These are phyloP conservation scores for Branchipolynoe longqiensis DNA, from an alignment of 2,888 invertebrate species.

Conservation along the genomic window DNA sequence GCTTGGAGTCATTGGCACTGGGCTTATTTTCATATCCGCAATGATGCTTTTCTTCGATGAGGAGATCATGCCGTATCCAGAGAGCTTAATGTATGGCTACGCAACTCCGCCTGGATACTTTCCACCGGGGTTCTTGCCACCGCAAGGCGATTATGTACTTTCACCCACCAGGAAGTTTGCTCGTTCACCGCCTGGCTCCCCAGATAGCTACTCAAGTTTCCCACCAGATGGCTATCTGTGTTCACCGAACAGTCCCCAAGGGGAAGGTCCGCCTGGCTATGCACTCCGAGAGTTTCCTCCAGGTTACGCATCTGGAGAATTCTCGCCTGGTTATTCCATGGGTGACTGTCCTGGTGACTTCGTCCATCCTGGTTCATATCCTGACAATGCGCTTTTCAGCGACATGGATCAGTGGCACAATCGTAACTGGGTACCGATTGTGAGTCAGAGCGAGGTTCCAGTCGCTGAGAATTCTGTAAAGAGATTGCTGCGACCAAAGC, in stretches of 20 bases:
- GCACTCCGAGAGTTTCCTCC: not conserved
- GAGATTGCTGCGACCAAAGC: not conserved
- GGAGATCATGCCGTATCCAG: slow-evolving; percentile 41
- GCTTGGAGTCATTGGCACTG: slow-evolving; percentile 53
- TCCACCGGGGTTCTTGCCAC: not conserved
- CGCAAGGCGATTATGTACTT: not conserved
- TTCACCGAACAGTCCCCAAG: not conserved
- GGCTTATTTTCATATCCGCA: slow-evolving; percentile 3
- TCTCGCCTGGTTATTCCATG: not conserved
- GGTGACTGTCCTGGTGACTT: not conserved
- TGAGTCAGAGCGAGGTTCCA: slow-evolving; percentile 28
- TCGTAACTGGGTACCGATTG: not conserved
- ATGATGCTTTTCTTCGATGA: slow-evolving; percentile 58
- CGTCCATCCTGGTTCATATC: not conserved
- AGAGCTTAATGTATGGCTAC: slow-evolving; percentile 8
- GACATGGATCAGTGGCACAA: slow-evolving; percentile 20
- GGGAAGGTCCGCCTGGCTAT: not conserved
- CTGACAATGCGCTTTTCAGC: slow-evolving; percentile 33
- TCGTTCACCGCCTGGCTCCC: not conserved
- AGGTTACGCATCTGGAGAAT: not conserved
- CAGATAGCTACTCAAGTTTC: not conserved
- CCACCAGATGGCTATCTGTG: not conserved
- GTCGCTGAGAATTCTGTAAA: not conserved
- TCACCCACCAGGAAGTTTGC: not conserved
- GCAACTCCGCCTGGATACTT: not conserved